Percentiles rank a stretch among this genome's conserved stretches.
phyloP scores from a whole-genome alignment of 2,888 invertebrate species.

The Eledona agricola region DNA sequence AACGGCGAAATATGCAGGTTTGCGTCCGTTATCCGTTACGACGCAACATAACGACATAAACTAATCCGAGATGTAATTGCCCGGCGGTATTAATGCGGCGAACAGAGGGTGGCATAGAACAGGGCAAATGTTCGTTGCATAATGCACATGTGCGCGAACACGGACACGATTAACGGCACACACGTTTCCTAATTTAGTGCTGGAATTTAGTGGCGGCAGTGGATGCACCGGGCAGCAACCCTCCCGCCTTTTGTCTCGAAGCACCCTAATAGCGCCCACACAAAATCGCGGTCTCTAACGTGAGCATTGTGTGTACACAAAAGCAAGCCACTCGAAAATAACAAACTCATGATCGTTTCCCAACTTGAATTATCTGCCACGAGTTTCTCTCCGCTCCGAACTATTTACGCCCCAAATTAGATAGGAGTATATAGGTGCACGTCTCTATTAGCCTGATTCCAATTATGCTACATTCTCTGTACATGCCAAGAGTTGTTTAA shows the following conservation, averaged over 20 bases:
- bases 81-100: constrained; percentile 17
- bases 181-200: constrained; percentile 32
- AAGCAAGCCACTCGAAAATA: constrained; percentile 33
- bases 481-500: no score
- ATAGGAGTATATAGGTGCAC: no score
- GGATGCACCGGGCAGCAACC: constrained; percentile 28
- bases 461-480: no score
- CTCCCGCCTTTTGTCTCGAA: constrained; percentile 25
- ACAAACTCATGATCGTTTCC: constrained; percentile 34
- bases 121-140: constrained; percentile 42
- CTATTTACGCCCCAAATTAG: constrained; percentile 28
- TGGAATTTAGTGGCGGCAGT: no score
- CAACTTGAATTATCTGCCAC: constrained; percentile 34
- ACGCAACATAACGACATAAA: constrained; percentile 26
- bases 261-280: constrained; percentile 23
- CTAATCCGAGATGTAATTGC: constrained; percentile 35
- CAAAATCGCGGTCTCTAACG: constrained; percentile 32
- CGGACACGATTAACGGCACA: constrained; percentile 32
- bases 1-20: constrained; percentile 21
- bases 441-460: no score
- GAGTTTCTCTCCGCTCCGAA: constrained; percentile 16
- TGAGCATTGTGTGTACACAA: constrained; percentile 24
- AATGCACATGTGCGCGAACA: constrained; percentile 41
- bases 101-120: constrained; percentile 38
- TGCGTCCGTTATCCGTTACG: constrained; percentile 6